phyloP scores from a whole-genome alignment of 2,888 invertebrate genomes.

The Athalia circularis region DNA sequence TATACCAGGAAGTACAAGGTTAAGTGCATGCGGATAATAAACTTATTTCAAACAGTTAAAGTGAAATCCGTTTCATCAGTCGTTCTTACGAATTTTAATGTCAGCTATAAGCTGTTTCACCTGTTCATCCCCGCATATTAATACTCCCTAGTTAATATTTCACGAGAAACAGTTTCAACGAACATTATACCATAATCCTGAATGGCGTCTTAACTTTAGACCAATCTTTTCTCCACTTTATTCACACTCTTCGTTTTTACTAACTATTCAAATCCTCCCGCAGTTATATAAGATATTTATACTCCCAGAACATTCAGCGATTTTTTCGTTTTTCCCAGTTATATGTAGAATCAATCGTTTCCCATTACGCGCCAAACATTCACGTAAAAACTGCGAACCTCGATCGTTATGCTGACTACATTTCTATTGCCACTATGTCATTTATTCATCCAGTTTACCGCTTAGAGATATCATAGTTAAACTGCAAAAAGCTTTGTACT shows the following conservation, averaged over 20 bases:
- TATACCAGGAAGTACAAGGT: conserved; percentile 26
- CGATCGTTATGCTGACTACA: too few species aligned
- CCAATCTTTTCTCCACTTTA: conserved; percentile 50
- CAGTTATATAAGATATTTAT: conserved; percentile 7
- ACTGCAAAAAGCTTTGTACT: too few species aligned
- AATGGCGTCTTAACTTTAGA: conserved; percentile 1
- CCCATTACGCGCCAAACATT: too few species aligned
- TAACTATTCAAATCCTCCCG: conserved; percentile 15
- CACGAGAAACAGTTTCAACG: conserved; percentile 64
- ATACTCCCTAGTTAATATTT: conserved; percentile 64
- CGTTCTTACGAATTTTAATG: conserved; percentile 45
- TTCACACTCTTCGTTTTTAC: conserved; percentile 51
- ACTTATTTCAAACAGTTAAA: conserved; percentile 32
- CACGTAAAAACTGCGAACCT: too few species aligned
- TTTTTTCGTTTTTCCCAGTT: neutral
- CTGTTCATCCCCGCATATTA: conserved; percentile 53
- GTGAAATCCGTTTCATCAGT: conserved; percentile 26
- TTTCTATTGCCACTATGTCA: too few species aligned
- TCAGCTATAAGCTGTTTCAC: conserved; percentile 43
- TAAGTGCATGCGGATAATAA: conserved; percentile 10
- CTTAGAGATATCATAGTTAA: too few species aligned
- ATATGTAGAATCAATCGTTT: neutral
- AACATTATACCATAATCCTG: conserved; percentile 17
- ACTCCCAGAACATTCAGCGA: neutral
- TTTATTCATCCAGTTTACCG: too few species aligned